Conservation (phyloP, 2,888 invertebrate species). For the Lomographa bimaculata region DNA sequence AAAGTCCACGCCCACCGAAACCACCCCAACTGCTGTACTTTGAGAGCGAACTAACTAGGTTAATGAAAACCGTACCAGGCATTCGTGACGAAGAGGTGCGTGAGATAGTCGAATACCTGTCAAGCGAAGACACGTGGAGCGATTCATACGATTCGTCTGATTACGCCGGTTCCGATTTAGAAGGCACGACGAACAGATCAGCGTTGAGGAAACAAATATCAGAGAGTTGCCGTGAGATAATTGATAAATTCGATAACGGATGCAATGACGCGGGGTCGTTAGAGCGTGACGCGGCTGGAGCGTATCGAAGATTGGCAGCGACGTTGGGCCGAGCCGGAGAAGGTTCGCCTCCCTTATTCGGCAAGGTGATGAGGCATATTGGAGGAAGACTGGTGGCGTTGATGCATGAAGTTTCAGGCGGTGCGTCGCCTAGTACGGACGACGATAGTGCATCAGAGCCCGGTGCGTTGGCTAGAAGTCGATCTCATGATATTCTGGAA, state of each 20-base stretch:
- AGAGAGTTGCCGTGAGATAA: constrained; percentile 94
- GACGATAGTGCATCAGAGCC: constrained; percentile 89
- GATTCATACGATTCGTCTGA: constrained; percentile 97
- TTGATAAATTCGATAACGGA: constrained; percentile 92
- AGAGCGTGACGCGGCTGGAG: constrained; percentile 91
- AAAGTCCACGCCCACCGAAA: constrained; percentile 87
- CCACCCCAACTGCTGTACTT: constrained; percentile 94
- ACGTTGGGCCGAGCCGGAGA: constrained; percentile 90
- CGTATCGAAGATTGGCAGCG: constrained; percentile 93
- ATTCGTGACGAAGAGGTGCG: constrained; percentile 95
- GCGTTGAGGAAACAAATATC: constrained; percentile 93
- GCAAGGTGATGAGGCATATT: constrained; percentile 96
- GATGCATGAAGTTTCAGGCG: constrained; percentile 96
- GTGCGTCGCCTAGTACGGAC: constrained; percentile 88
- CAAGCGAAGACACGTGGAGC: constrained; percentile 96
- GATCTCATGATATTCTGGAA: constrained; percentile 91
- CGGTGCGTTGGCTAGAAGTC: constrained; percentile 88
- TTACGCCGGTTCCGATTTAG: constrained; percentile 94
- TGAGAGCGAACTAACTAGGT: constrained; percentile 93
- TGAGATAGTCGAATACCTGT: constrained; percentile 95
- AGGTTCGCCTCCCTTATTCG: constrained; percentile 92
- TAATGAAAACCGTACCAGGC: constrained; percentile 97
- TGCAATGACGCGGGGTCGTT: constrained; percentile 83
- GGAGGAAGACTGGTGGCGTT: constrained; percentile 93
- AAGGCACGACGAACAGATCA: constrained; percentile 87